Base-by-base conservation (phyloP, 2,888 invertebrate species). In the Drosophila suboccidentalis region DNA sequence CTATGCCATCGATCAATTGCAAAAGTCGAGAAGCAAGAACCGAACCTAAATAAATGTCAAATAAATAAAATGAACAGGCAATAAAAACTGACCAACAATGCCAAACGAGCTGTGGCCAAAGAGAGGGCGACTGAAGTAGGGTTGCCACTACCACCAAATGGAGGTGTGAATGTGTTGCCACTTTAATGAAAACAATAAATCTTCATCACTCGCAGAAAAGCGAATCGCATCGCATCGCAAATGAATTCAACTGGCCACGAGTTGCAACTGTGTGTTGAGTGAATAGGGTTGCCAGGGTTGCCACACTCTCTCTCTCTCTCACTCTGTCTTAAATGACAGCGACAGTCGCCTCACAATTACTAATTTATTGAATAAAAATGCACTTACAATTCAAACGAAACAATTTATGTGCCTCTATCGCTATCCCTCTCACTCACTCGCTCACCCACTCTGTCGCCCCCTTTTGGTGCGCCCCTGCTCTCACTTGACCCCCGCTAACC, bases 161-260 rank as follows among this genome's bases (percentile, higher is more conserved):
- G 70, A 86, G 85, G 89, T 86, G 85, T 73, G 75, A 89, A 89
- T 80, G 88, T 82, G 88, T 26, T 26, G 71, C 51, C 78, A 87
- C 77, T 87, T 79, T 74, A 87, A 87, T 87, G 80, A 87, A 53
- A 76, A 73, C 88, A 85, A 86, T 89, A 86, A 86, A 86, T 86
- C 86, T 87, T 82, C 82, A 89, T 86, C 87, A 87, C 72, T 64
- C 22, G 62, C 65, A 62, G 22, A 43, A 47, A 47, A 50, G 32
- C 49, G 59, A 74, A 68, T 53, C 68, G 71, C 65, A 81, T 62
- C 66, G 78, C 68, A 71, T 38, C 64, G 69, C 70, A 71, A 61
- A 85, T 75, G 69, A 82, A 86, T 71, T 67, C 71, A 76, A 49
- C 57, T 64, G 58, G 59, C 61, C 53, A 55, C 81, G 53, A 60